Evolutionary conservation across 2,797 vertebrate species (phyloP), one percentile per base, ranked within the genome.

Genomic region (Danio albolineatus): DNA sequence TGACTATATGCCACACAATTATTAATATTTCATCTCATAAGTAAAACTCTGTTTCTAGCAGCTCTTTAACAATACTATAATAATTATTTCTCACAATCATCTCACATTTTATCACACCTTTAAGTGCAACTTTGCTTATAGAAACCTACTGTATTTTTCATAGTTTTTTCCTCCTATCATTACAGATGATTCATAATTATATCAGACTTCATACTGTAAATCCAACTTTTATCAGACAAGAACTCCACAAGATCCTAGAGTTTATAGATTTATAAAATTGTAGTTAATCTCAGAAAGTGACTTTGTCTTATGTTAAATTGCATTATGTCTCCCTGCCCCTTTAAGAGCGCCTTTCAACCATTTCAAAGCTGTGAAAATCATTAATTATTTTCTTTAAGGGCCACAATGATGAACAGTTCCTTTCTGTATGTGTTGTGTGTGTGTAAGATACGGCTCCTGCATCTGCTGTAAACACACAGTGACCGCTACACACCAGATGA

Each of bases 341-440:
- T 43, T 21, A 71, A 21, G 12, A 54, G 14, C 4, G 43, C 13
- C 4, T 51, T 13, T 21, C 12, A 9, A 6, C 57, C 39, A 72
- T 21, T 70, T 10, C 12, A 73, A 61, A 61, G 16, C 10, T 19
- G 39, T 54, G 19, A n/a, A 10, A 65, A 56, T 28, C 17, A 28
- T 56, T 76, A 10, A 36, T 46, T 57, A 9, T 14, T 56, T 57
- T 46, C 10, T 66, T 57, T 12, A 77, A 57, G 38, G 21, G 74
- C 6, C 44, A 57, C 19, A 76, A 76, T 46, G 41, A 76, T 76
- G 57, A 60, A n/a, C 43, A 48, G 43, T 70, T 70, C 65, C 75
- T 77, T 62, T 59, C 59, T 38, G 17, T 59, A 38, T 49, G n/a
- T 59, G 16, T 78, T n/a, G 28, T 28, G 28, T 44, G 53, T 60